Conservation (phyloP, 2,888 invertebrate genomes). For the Gandaritis pyraliata region DNA sequence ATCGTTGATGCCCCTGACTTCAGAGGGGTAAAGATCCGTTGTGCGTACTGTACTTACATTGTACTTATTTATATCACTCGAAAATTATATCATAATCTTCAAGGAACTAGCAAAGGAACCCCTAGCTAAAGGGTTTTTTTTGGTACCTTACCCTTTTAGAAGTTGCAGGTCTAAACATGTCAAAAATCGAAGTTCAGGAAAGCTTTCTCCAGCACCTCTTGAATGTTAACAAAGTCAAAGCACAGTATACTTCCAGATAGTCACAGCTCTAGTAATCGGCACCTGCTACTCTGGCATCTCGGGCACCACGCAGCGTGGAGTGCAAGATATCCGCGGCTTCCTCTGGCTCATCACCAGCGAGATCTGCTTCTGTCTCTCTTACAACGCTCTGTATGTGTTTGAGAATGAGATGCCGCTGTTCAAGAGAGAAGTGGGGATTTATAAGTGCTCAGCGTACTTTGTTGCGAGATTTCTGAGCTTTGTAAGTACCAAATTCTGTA, state of each 20-base stretch:
- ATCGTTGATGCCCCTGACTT: too few relatives aligned
- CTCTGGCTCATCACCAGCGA: constrained; percentile 81
- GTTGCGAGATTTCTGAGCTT: constrained; percentile 63
- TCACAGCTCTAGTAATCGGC: constrained; percentile 71
- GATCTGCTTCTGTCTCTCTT: constrained; percentile 74
- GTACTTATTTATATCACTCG: too few relatives aligned
- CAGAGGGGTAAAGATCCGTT: too few relatives aligned
- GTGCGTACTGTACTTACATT: too few relatives aligned
- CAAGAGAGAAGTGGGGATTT: constrained; percentile 73
- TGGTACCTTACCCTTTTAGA: too few relatives aligned
- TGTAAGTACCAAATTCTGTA: constrained; percentile 53
- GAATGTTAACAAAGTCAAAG: neutral
- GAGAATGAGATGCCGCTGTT: constrained; percentile 71
- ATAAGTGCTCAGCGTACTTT: constrained; percentile 74
- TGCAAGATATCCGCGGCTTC: constrained; percentile 76
- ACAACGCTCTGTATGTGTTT: constrained; percentile 74
- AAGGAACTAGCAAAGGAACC: too few relatives aligned
- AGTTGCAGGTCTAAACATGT: too few relatives aligned
- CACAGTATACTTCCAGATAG: constrained; percentile 52
- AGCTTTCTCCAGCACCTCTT: too few relatives aligned
- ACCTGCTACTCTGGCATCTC: constrained; percentile 72
- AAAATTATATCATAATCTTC: too few relatives aligned
- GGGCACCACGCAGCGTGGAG: constrained; percentile 74
- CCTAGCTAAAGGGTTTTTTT: too few relatives aligned
- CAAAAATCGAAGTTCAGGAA: too few relatives aligned